Conservation (phyloP, 2,797 vertebrate genomes). For the Alauda arvensis region DNA sequence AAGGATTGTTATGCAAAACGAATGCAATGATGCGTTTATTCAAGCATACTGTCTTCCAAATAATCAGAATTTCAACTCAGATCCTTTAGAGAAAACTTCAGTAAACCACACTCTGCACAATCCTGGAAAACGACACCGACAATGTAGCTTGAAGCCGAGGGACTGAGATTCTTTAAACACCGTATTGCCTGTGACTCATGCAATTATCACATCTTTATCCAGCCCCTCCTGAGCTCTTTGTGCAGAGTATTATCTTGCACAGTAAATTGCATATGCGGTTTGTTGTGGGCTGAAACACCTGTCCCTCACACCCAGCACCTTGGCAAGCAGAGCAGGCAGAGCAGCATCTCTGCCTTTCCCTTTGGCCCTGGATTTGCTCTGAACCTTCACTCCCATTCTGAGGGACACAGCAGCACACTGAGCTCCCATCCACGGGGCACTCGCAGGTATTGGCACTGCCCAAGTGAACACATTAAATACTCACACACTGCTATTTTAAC, state of each 20-base stretch:
- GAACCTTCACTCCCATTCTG: background rate
- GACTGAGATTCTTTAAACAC: background rate
- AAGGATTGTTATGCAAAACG: background rate
- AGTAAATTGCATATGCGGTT: background rate
- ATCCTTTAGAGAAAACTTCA: background rate
- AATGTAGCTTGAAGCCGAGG: background rate
- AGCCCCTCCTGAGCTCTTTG: background rate
- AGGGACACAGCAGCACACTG: background rate
- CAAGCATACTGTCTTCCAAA: background rate
- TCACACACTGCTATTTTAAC: conserved; percentile 17
- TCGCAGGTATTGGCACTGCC: background rate
- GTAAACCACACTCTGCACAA: background rate
- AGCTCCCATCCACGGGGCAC: background rate
- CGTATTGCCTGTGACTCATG: background rate
- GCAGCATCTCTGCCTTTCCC: background rate
- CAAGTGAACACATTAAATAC: background rate
- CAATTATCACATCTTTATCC: background rate
- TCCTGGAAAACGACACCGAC: background rate
- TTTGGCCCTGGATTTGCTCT: background rate
- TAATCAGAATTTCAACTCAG: background rate
- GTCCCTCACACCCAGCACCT: background rate
- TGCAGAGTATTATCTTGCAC: background rate
- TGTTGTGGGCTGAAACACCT: background rate
- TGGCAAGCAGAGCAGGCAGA: background rate
- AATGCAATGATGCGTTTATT: background rate